Base-by-base conservation (phyloP, 2,797 vertebrate species). In the Triplophysa yarkandensis region DNA sequence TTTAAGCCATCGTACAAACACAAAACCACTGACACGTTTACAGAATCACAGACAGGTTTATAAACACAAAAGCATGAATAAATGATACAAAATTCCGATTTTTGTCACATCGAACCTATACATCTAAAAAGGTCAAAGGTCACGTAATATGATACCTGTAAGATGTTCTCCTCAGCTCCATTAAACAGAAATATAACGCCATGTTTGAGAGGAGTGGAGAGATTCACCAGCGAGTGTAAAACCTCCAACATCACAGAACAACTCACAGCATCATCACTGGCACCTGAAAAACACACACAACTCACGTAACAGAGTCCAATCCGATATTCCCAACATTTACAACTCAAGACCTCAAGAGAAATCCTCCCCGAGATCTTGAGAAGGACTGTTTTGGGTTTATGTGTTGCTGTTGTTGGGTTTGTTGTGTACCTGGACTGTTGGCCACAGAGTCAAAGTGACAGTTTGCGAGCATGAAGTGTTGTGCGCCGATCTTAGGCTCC, bases 381-480 rank as follows among this genome's bases (percentile, higher is more conserved):
- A n/a, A n/a, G n/a, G n/a, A n/a, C n/a, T n/a, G n/a, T n/a, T n/a
- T n/a, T n/a, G n/a, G n/a, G n/a, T n/a, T n/a, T n/a, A n/a, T 1
- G n/a, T 3, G 36, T n/a, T 3, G 19, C 17, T 52, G 32, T 3
- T 32, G 1, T n/a, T 17, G 30, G 1, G 57, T 25, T 27, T 7
- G 21, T 25, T 48, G 41, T 17, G 69, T 88, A 99, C 97, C 97
- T 75, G 95, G 94, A 76, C 94, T 96, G 88, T 95, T 95, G 54
- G 95, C 93, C 85, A 99, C 96, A 0, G 95, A 95, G 88, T 99
- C 97, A 86, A 99, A 99, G 88, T 99, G 97, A 83, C 97, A 98
- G 82, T 99, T 99, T 46, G 96, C 95, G 48, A 99, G 88, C 77
- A 99, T 92, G 23, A 97, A 90, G 82, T 98, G 95, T 82, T 94